These are phyloP conservation scores for Acrocyrtus sp. DNA, from an alignment of 2,888 invertebrate species.

Conservation along the genomic window DNA sequence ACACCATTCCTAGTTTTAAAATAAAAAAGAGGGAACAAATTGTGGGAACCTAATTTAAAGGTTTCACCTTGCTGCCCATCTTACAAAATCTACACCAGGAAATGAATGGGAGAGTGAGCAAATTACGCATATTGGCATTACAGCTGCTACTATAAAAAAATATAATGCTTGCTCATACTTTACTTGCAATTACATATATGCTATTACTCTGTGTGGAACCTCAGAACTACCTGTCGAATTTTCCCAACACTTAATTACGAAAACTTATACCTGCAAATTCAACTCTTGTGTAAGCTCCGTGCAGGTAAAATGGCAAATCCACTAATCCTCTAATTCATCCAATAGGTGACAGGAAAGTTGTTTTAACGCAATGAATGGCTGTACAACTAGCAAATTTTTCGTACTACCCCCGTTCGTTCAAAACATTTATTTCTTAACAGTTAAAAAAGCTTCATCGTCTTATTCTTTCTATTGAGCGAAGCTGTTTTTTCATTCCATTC, in stretches of 20 bases:
- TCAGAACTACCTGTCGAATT: constrained; percentile 32
- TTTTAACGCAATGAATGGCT: too few relatives aligned
- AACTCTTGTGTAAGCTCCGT: too few relatives aligned
- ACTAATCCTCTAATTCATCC: neutral
- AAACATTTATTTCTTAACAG: neutral
- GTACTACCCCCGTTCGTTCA: neutral
- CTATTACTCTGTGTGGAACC: too few relatives aligned
- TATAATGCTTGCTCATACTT: too few relatives aligned
- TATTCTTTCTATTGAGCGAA: too few relatives aligned
- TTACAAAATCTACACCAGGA: neutral
- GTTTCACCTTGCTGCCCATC: neutral
- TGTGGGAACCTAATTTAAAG: neutral
- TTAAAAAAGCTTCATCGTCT: too few relatives aligned
- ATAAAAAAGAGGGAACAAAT: neutral
- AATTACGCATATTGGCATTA: too few relatives aligned
- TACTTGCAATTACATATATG: too few relatives aligned
- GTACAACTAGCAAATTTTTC: neutral
- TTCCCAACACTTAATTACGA: constrained; percentile 15
- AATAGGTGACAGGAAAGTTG: constrained; percentile 10
- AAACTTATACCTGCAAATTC: too few relatives aligned
- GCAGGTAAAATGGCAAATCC: neutral
- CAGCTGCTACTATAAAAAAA: too few relatives aligned
- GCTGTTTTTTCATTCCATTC: neutral
- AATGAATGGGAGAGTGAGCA: too few relatives aligned
- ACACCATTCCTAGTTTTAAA: too few relatives aligned